Percentiles rank a stretch among this genome's conserved stretches.
Evolutionary conservation across 2,113 vertebrate genomes (phyloP).

Genomic region (Cochlearius cochlearius): DNA sequence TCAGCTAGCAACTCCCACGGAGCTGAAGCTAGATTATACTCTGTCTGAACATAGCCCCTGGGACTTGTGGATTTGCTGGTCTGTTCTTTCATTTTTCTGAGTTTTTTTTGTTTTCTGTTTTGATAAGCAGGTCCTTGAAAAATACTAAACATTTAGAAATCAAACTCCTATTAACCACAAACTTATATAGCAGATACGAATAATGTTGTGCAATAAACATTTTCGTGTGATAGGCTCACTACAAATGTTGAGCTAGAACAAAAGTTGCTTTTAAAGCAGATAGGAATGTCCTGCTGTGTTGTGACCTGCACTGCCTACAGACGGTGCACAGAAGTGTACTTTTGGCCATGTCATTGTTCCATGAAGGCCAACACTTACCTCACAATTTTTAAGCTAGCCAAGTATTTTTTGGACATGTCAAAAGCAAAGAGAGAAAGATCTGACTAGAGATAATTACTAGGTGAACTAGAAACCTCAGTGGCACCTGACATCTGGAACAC

Average conservation of each 20-base stretch:
- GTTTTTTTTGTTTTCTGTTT: neutral
- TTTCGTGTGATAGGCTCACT: neutral
- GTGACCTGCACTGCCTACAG: neutral
- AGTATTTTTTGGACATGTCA: neutral
- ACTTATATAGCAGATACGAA: neutral
- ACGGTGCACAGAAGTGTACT: neutral
- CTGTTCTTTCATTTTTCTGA: neutral
- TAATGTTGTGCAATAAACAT: rapidly evolving
- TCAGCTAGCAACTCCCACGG: neutral
- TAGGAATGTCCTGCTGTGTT: neutral
- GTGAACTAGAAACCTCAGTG: neutral
- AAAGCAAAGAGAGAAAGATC: neutral
- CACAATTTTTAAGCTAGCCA: neutral
- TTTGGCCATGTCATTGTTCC: neutral
- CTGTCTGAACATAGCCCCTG: neutral
- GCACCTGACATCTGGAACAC: neutral
- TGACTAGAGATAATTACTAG: neutral
- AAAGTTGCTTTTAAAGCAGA: neutral
- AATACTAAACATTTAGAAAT: neutral
- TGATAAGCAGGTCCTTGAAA: neutral
- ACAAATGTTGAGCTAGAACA: neutral
- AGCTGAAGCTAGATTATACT: neutral
- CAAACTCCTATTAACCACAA: neutral
- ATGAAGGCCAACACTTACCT: neutral
- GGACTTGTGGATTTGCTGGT: neutral